phyloP scores from a whole-genome alignment of 2,113 vertebrate genomes.

The Dipodomys ordii region DNA sequence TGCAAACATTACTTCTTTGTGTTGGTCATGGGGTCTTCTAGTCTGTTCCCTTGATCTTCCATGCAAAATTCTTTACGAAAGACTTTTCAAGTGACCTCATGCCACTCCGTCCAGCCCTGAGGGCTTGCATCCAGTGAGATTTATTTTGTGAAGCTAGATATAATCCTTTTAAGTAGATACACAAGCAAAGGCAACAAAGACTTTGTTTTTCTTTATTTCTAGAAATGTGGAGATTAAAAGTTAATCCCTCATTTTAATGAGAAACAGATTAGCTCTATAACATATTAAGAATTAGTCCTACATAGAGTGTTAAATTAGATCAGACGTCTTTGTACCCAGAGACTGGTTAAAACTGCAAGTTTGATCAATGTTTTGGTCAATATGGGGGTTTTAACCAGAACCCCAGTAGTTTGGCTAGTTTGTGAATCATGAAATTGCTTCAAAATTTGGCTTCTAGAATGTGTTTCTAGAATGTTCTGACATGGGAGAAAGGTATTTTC shows the following conservation, averaged over 20 bases:
- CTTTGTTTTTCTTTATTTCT: constrained; percentile 61
- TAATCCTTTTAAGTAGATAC: not conserved
- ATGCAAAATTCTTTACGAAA: constrained; percentile 4
- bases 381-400: too few relatives aligned
- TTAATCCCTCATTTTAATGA: constrained; percentile 62
- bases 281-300: not conserved
- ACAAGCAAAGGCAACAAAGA: not conserved
- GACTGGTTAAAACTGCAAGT: not conserved
- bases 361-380: not conserved
- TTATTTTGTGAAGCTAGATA: constrained; percentile 11
- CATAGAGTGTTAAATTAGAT: not conserved
- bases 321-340: not conserved
- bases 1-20: too few relatives aligned
- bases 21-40: too few relatives aligned
- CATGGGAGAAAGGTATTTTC: not conserved
- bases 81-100: not conserved
- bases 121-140: constrained; percentile 11
- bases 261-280: constrained; percentile 1
- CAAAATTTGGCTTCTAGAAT: too few relatives aligned
- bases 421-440: too few relatives aligned
- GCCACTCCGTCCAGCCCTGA: not conserved
- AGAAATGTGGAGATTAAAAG: not conserved
- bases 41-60: not conserved
- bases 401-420: too few relatives aligned
- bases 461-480: too few relatives aligned